Evolutionary conservation across 37 sponge, comb jelly and placozoan genomes (phyloP).

Genomic region (Tethya wilhelma): DNA sequence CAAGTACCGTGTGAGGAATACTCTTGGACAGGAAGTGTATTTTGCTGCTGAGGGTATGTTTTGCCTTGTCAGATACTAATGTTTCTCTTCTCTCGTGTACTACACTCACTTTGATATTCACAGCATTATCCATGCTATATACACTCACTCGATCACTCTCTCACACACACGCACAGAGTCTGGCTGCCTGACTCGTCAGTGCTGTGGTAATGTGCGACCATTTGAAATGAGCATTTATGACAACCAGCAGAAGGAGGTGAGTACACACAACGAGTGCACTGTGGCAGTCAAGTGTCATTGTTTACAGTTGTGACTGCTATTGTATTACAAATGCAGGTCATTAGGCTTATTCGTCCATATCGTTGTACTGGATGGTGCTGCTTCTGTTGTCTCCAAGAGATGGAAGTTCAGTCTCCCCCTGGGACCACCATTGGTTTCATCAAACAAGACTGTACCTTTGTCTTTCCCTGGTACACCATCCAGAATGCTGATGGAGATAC

Average conservation of each 20-base stretch:
- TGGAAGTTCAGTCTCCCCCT: constrained; percentile 95
- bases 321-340: too few relatives aligned
- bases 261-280: too few relatives aligned
- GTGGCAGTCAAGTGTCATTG: too few relatives aligned
- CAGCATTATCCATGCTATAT: too few relatives aligned
- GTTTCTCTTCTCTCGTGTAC: too few relatives aligned
- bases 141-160: too few relatives aligned
- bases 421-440: constrained; percentile 87
- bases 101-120: too few relatives aligned
- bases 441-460: constrained; percentile 72
- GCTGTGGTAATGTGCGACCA: constrained; percentile 81
- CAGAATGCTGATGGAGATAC: constrained; percentile 59
- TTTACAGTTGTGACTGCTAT: too few relatives aligned
- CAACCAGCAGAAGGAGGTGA: constrained; percentile 76
- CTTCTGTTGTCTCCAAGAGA: constrained; percentile 88
- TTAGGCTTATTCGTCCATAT: constrained; percentile 78
- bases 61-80: too few relatives aligned
- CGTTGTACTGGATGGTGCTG: constrained; percentile 80
- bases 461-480: constrained; percentile 78
- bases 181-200: too few relatives aligned
- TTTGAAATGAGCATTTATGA: constrained; percentile 89
- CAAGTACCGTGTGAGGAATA: constrained; percentile 87
- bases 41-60: constrained; percentile 92
- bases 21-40: constrained; percentile 94
- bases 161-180: too few relatives aligned